Evolutionary conservation across 2,888 invertebrate species (phyloP).

Genomic region (Cantharis flavilabris): DNA sequence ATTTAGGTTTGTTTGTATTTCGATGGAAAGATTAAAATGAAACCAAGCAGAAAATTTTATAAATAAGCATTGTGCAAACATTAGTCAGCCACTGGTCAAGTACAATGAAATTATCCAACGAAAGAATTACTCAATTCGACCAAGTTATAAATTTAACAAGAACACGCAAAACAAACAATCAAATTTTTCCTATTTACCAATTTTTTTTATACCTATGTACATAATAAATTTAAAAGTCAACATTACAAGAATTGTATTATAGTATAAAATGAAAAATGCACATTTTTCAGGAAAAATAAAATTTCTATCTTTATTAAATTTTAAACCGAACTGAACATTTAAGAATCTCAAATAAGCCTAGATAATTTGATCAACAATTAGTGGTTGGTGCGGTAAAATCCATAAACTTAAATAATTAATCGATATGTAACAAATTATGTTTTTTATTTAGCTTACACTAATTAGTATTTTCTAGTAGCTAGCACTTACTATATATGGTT

Average conservation of each 20-base stretch:
- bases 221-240: not conserved
- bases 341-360: not conserved
- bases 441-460: no score
- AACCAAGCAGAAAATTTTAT: constrained; percentile 54
- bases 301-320: not conserved
- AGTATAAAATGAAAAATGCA: not conserved
- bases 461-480: no score
- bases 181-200: not conserved
- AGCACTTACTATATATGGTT: no score
- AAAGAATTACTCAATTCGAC: constrained; percentile 40
- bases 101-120: constrained; percentile 49
- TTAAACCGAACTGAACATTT: not conserved
- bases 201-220: not conserved
- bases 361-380: not conserved
- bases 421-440: no score
- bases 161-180: constrained; percentile 4
- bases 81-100: constrained; percentile 44
- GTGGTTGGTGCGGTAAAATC: not conserved
- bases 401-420: no score
- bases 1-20: constrained; percentile 53
- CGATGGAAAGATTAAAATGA: constrained; percentile 56
- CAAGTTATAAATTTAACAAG: constrained; percentile 29
- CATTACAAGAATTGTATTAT: not conserved
- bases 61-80: constrained; percentile 45
- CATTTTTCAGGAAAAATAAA: not conserved